Conservation (phyloP, 2,888 invertebrate species). For the Tipula helvola region DNA sequence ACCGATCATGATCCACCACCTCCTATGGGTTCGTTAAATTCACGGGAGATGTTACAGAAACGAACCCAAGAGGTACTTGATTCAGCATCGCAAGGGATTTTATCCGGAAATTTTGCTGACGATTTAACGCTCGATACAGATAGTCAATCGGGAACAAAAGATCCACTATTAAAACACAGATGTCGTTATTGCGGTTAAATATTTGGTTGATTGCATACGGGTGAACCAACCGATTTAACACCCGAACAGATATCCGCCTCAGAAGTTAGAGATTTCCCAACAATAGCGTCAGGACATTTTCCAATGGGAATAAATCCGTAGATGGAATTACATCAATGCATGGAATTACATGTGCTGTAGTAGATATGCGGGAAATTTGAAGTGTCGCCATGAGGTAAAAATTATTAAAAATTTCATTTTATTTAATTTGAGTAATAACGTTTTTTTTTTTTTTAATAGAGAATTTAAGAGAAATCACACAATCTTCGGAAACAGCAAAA, state of each 20-base stretch:
- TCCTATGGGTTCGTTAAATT: slow-evolving; percentile 69
- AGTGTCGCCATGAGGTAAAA: no score
- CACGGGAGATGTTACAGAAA: slow-evolving; percentile 82
- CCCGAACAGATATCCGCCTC: slow-evolving; percentile 80
- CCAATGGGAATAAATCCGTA: slow-evolving; percentile 27
- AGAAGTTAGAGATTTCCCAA: slow-evolving; percentile 66
- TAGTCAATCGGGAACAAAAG: slow-evolving; percentile 62
- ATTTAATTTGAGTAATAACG: no score
- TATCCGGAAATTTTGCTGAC: slow-evolving; percentile 81
- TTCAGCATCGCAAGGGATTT: slow-evolving; percentile 81
- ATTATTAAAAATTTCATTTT: no score
- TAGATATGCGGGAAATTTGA: no score
- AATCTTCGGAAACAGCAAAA: slow-evolving; percentile 88
- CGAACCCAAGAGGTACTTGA: slow-evolving; percentile 87
- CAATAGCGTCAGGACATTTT: slow-evolving; percentile 34
- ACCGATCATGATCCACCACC: slow-evolving; percentile 70
- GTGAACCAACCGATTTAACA: slow-evolving; percentile 72
- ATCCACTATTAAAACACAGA: slow-evolving; percentile 77
- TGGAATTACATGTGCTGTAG: no score
- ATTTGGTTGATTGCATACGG: slow-evolving; percentile 87
- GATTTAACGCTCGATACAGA: slow-evolving; percentile 62
- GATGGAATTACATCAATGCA: slow-evolving; percentile 23
- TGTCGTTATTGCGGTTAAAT: slow-evolving; percentile 94
- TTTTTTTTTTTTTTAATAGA: no score
- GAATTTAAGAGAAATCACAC: slow-evolving; percentile 81